Evolutionary conservation across 2,888 invertebrate genomes (phyloP), one percentile per base, ranked within the genome.

Genomic region (Anodontia alba): DNA sequence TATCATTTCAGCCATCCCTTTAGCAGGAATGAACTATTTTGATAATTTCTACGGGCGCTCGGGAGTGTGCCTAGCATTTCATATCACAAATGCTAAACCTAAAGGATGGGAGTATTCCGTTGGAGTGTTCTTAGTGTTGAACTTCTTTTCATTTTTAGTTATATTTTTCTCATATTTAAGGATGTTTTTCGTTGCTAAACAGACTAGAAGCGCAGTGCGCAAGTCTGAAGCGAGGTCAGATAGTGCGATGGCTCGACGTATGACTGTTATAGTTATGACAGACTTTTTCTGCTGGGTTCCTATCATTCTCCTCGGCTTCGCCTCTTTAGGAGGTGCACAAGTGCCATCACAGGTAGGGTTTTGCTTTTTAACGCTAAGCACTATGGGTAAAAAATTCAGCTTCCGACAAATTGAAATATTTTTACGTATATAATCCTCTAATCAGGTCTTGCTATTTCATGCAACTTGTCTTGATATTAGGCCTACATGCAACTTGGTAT

Each of bases 51-150:
- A 95, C 86, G 95, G 95, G 0, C 91, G 95, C 42, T 95, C 95
- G 0, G 95, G 95, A 0, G 95, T 95, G 8, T 95, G 95, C 82
- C 92, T 95, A 54, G 95, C 95, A 1, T 92, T 95, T 33, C 95
- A 95, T 89, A 95, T 95, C 71, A 95, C 95, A 7, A 94, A 94
- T 12, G 95, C 95, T 51, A 94, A 95, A 82, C 95, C 95, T 0
- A 94, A 91, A 71, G 95, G 95, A 15, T 95, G 95, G 95, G 95
- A 95, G 88, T 95, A 95, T 90, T 95, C 95, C 0, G 95, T 95
- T 29, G 95, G 95, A 83, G 94, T 95, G n/a, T 95, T 95, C 89
- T 89, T 95, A 23, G 95, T 95, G 29, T 86, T 95, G 49, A 95
- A 95, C 90, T 92, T 95, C 73, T 81, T 94, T 1, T 95, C 95